Base-by-base conservation (phyloP, 2,888 invertebrate species). In the Oxyscelio sp. region DNA sequence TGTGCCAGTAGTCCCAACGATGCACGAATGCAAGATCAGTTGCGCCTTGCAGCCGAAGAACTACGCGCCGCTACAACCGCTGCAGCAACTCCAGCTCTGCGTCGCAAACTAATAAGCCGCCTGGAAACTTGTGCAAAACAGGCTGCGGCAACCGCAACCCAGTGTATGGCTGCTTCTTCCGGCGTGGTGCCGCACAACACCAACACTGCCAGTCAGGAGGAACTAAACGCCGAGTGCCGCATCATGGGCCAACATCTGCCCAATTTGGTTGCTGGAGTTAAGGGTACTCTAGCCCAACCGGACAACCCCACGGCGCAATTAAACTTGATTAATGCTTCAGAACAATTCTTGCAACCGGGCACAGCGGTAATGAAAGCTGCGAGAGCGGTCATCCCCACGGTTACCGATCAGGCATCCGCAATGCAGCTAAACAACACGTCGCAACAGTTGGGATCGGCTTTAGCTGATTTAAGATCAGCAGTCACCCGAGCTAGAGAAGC, bases 1-100 rank as follows among this genome's bases (percentile, higher is more conserved):
- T 99, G 99, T 93, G 98, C 99, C 0, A 97, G 97, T 22, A 96
- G 96, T 90, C 97, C 97, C 0, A 96, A 98, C 94, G 98, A 98
- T 90, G 96, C 97, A 0, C 96, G 96, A 79, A 97, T 97, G 92
- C 99, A 99, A 92, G 97, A 97, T 85, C 97, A 97, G n/a, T n/a
- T n/a, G n/a, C n/a, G n/a, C n/a, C n/a, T n/a, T n/a, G n/a, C n/a
- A n/a, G n/a, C n/a, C n/a, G n/a, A n/a, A n/a, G n/a, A n/a, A n/a
- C n/a, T n/a, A n/a, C n/a, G n/a, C n/a, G n/a, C n/a, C n/a, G n/a
- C n/a, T n/a, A n/a, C n/a, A n/a, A n/a, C n/a, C n/a, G n/a, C n/a
- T n/a, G n/a, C n/a, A n/a, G n/a, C n/a, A n/a, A n/a, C n/a, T n/a
- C n/a, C n/a, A n/a, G n/a, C n/a, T n/a, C n/a, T n/a, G n/a, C n/a